These are phyloP conservation scores for Rhopilema esculentum DNA, from an alignment of 30 jellyfish, hydroid and myxozoan genomes.

Conservation along the genomic window DNA sequence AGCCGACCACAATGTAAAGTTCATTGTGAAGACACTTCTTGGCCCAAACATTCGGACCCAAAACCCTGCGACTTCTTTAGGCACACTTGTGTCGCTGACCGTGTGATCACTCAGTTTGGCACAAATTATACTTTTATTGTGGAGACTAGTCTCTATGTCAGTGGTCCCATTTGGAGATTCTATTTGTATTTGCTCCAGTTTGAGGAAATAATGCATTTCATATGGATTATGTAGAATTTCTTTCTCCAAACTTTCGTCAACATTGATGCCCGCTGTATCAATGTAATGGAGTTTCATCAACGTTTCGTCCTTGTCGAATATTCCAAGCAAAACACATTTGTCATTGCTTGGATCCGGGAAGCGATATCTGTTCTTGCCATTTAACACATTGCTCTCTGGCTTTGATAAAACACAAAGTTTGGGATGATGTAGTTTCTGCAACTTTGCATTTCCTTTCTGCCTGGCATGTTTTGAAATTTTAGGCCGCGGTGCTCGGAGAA, in stretches of 20 bases:
- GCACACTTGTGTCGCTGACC: conserved; percentile 71
- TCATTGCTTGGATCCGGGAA: conserved; percentile 91
- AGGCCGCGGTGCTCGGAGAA: conserved; percentile 54
- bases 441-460: conserved; percentile 29
- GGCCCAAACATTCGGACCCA: conserved; percentile 89
- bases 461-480: conserved; percentile 49
- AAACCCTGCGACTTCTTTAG: conserved; percentile 84
- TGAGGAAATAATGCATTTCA: conserved; percentile 55
- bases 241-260: conserved; percentile 62
- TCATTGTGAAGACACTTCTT: conserved; percentile 47
- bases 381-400: conserved; percentile 65
- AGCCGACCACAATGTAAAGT: conserved; percentile 84
- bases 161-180: conserved; percentile 49
- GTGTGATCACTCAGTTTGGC: conserved; percentile 81
- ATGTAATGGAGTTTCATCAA: conserved; percentile 55
- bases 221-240: conserved; percentile 37
- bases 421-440: conserved; percentile 45
- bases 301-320: conserved; percentile 65
- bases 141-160: conserved; percentile 18
- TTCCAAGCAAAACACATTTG: conserved; percentile 76
- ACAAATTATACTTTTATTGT: conserved; percentile 37
- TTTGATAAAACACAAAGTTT: conserved; percentile 64
- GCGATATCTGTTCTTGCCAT: conserved; percentile 78
- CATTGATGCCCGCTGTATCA: conserved; percentile 27
- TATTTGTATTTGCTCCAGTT: conserved; percentile 46